phyloP scores from a whole-genome alignment of 2,797 vertebrate species.

The Spinus pinus region DNA sequence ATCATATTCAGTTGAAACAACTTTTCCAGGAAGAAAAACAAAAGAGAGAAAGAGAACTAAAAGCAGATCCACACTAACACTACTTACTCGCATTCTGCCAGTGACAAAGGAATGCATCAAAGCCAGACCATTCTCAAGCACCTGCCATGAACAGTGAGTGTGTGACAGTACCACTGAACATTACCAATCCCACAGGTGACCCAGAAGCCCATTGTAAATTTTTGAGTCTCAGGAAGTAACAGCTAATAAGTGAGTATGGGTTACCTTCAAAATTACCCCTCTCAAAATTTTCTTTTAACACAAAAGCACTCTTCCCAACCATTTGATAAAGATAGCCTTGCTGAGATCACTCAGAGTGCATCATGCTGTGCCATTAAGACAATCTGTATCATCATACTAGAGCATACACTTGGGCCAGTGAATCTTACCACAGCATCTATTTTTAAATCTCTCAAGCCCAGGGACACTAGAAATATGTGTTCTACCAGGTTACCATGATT shows the following conservation, averaged over 20 bases:
- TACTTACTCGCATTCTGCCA: background rate
- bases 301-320: background rate
- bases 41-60: background rate
- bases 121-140: background rate
- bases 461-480: background rate
- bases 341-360: background rate
- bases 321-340: background rate
- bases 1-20: background rate
- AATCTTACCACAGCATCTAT: background rate
- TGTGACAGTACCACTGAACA: background rate
- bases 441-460: background rate
- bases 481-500: background rate
- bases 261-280: background rate
- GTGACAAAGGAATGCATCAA: background rate
- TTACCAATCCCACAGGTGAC: background rate
- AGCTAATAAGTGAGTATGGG: background rate
- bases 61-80: background rate
- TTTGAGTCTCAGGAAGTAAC: background rate
- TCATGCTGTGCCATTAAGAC: background rate
- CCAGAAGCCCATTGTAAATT: background rate
- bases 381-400: background rate
- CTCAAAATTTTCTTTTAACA: background rate
- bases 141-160: background rate
- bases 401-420: background rate
- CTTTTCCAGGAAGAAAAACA: background rate